Evolutionary conservation across 2,888 invertebrate species (phyloP).

Genomic region (Spicauda simplicius): DNA sequence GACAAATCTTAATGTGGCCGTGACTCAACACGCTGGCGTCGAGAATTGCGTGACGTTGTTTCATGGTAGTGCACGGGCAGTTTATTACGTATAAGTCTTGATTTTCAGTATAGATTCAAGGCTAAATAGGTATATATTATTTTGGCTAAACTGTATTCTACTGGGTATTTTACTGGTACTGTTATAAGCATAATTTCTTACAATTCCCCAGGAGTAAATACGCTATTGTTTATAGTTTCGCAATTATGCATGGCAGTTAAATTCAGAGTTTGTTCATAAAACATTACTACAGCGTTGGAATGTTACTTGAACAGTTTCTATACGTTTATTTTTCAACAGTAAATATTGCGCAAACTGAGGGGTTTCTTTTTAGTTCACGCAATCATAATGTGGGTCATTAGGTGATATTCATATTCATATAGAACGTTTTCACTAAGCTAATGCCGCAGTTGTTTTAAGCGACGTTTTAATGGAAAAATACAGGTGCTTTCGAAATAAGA

Average conservation of each 20-base stretch:
- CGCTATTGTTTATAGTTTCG: conserved; percentile 20
- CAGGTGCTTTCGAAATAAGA: background rate
- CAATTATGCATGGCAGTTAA: conserved; percentile 1
- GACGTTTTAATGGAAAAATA: background rate
- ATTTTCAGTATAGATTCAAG: conserved; percentile 56
- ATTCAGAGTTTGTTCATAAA: conserved; percentile 18
- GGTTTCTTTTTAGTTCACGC: conserved; percentile 63
- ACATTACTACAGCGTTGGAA: conserved; percentile 21
- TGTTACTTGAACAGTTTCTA: conserved; percentile 21
- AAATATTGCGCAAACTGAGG: conserved; percentile 61
- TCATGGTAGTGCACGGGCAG: conserved; percentile 52
- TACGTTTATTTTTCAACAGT: conserved; percentile 51
- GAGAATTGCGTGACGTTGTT: conserved; percentile 61
- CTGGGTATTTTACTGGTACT: background rate
- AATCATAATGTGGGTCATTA: conserved; percentile 64
- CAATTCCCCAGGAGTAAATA: conserved; percentile 13
- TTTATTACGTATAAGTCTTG: conserved; percentile 49
- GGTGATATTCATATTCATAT: conserved; percentile 50
- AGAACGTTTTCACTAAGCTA: background rate
- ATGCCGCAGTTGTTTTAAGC: background rate
- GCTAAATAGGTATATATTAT: conserved; percentile 38
- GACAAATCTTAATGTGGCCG: conserved; percentile 66
- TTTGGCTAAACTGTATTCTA: background rate
- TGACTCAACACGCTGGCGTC: conserved; percentile 67
- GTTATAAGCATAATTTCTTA: background rate